Evolutionary conservation across 2,888 invertebrate species (phyloP).

Genomic region (Ormyrus rosae): DNA sequence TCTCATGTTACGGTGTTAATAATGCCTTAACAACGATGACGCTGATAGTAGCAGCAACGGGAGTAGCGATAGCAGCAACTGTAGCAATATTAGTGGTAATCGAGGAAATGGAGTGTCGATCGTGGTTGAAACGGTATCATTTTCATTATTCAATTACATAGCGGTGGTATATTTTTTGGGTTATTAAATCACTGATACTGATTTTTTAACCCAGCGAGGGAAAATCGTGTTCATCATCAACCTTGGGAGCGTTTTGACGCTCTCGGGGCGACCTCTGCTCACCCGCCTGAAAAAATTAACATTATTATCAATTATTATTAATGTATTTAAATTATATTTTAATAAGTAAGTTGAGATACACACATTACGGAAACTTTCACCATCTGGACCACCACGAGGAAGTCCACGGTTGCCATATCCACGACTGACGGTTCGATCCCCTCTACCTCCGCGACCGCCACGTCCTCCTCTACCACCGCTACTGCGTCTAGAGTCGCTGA

Average conservation of each 20-base stretch:
- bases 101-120: slow-evolving; percentile 68
- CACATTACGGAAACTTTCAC: slow-evolving; percentile 2
- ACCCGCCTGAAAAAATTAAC: slow-evolving; percentile 61
- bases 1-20: slow-evolving; percentile 62
- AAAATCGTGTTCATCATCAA: slow-evolving; percentile 97
- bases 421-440: slow-evolving; percentile 75
- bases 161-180: slow-evolving; percentile 59
- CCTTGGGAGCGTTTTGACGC: slow-evolving; percentile 84
- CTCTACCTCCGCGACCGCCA: slow-evolving; percentile 79
- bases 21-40: slow-evolving; percentile 71
- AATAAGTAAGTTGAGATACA: no score
- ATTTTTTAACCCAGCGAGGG: slow-evolving; percentile 89
- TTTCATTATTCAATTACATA: slow-evolving; percentile 49
- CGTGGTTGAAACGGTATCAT: slow-evolving; percentile 63
- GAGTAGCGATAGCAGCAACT: slow-evolving; percentile 65
- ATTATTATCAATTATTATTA: neutral
- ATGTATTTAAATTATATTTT: neutral
- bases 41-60: slow-evolving; percentile 69
- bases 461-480: slow-evolving; percentile 82
- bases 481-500: slow-evolving; percentile 87
- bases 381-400: slow-evolving; percentile 66
- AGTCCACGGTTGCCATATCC: slow-evolving; percentile 73
- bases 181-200: slow-evolving; percentile 59
- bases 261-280: slow-evolving; percentile 74
- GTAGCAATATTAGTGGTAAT: slow-evolving; percentile 64